Conservation (phyloP, 2,113 vertebrate genomes). For the Hirundichthys speculiger region DNA sequence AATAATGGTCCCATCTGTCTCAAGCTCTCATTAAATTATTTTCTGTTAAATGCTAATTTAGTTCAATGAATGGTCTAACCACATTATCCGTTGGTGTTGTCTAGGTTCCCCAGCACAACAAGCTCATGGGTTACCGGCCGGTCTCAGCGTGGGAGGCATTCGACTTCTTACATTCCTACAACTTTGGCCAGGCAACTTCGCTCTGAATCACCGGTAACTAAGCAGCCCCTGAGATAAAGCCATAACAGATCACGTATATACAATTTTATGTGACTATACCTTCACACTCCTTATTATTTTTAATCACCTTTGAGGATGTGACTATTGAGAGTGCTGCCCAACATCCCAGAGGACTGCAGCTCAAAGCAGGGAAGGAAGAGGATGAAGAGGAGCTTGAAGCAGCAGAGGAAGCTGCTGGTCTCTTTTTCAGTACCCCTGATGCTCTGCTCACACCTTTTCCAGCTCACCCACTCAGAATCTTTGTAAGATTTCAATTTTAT, state of each 20-base stretch:
- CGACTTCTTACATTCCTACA: conserved; percentile 71
- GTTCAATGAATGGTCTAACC: background rate
- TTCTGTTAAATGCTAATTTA: background rate
- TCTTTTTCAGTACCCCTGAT: conserved; percentile 82
- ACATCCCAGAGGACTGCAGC: conserved; percentile 2
- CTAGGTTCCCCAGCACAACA: conserved; percentile 88
- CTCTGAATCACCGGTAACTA: conserved; percentile 83
- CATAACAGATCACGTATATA: no score
- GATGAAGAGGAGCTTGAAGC: conserved; percentile 13
- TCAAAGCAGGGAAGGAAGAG: background rate
- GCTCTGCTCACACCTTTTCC: conserved; percentile 71
- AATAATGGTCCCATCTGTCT: no score
- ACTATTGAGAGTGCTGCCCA: conserved; percentile 30
- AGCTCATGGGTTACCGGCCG: conserved; percentile 82
- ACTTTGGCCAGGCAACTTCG: conserved; percentile 79
- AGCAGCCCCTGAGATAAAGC: background rate
- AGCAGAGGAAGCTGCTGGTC: background rate
- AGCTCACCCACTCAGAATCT: conserved; percentile 85
- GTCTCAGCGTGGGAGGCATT: conserved; percentile 77
- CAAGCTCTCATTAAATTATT: background rate
- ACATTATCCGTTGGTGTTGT: background rate
- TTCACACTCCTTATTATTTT: background rate
- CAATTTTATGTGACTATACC: background rate
- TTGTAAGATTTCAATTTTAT: conserved; percentile 80
- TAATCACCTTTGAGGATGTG: conserved; percentile 77